A percentile compares a stretch with the other conserved stretches of the same genome.
These are phyloP conservation scores for Callimorpha dominula DNA, from an alignment of 2,888 invertebrate species.

Conservation along the genomic window DNA sequence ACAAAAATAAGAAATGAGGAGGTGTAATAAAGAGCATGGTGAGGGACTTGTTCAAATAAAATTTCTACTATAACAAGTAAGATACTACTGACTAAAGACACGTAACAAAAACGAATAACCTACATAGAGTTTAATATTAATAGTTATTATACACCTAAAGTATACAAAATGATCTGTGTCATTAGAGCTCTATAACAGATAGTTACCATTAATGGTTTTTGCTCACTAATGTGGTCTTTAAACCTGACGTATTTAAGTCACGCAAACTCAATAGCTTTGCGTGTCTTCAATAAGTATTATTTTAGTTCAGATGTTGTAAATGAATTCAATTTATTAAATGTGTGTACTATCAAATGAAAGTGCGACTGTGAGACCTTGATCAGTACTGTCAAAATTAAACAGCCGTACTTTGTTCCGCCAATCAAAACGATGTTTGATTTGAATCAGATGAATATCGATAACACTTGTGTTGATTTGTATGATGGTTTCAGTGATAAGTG, in stretches of 20 bases:
- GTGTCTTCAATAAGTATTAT: slow-evolving; percentile 7
- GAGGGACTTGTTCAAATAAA: no score
- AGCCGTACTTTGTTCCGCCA: neutral
- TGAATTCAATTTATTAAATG: neutral
- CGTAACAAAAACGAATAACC: neutral
- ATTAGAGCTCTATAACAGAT: slow-evolving; percentile 30
- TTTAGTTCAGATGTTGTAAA: neutral
- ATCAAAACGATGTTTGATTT: neutral
- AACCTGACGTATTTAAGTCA: slow-evolving; percentile 10
- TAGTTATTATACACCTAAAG: slow-evolving; percentile 1
- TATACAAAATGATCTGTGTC: slow-evolving; percentile 11
- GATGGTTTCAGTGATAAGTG: neutral
- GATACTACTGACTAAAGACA: neutral
- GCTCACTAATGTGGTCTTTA: slow-evolving; percentile 24
- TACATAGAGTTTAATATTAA: neutral
- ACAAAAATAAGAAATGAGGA: no score
- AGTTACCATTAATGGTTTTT: slow-evolving; percentile 14
- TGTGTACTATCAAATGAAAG: neutral
- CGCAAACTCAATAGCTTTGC: slow-evolving; percentile 17
- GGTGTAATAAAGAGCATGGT: neutral
- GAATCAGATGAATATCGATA: neutral
- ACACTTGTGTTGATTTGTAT: neutral
- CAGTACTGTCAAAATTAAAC: neutral
- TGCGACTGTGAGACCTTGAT: neutral
- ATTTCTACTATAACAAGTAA: no score